phyloP scores from a whole-genome alignment of 2,113 vertebrate species.

The Dromaius novaehollandiae region DNA sequence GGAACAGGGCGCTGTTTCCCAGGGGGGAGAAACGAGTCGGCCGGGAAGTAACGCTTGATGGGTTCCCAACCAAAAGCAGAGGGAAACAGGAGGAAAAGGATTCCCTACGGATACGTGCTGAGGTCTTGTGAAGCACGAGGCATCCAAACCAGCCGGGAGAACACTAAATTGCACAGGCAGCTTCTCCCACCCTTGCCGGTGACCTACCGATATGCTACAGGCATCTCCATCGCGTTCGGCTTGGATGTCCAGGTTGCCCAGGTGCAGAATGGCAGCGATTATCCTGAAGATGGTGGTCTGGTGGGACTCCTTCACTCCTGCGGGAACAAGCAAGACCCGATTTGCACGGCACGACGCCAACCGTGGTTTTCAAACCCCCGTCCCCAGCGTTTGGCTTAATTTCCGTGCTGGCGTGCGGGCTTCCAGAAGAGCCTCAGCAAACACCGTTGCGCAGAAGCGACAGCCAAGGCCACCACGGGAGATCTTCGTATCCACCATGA shows the following conservation, averaged over 20 bases:
- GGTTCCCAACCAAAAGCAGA: background rate
- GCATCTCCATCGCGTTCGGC: constrained; percentile 83
- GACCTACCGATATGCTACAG: constrained; percentile 84
- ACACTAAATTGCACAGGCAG: accelerated
- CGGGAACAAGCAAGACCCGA: background rate
- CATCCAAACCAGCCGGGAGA: too few relatives aligned
- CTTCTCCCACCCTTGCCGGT: background rate
- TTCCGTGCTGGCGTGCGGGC: background rate
- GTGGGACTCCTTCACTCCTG: constrained; percentile 89
- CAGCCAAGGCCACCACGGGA: background rate
- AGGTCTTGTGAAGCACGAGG: background rate
- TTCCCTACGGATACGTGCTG: background rate
- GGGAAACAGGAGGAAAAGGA: background rate
- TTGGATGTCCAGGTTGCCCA: constrained; percentile 88
- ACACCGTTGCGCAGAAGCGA: background rate
- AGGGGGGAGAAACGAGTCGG: background rate
- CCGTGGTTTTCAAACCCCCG: background rate
- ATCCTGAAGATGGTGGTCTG: constrained; percentile 90
- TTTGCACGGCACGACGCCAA: background rate
- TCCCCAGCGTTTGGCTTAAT: background rate
- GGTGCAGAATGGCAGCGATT: constrained; percentile 91
- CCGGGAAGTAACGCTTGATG: background rate
- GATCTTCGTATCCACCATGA: background rate
- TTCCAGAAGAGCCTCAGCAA: background rate
- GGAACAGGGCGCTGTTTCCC: background rate